Base-by-base conservation (phyloP, 2,113 vertebrate species). In the Sander vitreus region DNA sequence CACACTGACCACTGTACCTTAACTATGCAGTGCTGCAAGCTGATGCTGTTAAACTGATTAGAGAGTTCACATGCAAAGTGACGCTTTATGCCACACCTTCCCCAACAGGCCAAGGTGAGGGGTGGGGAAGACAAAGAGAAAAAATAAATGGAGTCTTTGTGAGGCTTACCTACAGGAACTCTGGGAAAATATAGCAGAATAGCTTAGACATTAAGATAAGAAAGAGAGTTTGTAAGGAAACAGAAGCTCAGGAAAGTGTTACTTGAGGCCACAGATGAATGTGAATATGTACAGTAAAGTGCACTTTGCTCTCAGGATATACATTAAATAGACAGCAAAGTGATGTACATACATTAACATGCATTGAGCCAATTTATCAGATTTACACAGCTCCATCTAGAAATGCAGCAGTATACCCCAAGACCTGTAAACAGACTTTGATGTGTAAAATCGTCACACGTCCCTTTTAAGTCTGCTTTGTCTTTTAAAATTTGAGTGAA, bases 81-180 rank as follows among this genome's bases (percentile, higher is more conserved):
- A 71, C 62, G 18, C 66, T 78, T 77, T 30, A 85, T 0, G 51
- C 64, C 86, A 84, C 89, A 55, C 87, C 89, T 73, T 68, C 2
- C 45, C 60, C 60, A 55, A 43, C 48, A 39, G 33, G 23, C 27
- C 21, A 87, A 93, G 85, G 84, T 89, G 73, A 83, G 48, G 81
- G 77, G 83, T 83, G 78, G 63, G 71, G 47, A 60, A 48, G 25
- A 81, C 15, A 69, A 15, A 54, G 73, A 55, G 62, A 48, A 50
- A 45, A 71, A 33, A 68, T 83, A 66, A 89, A 87, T 30, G 27
- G 67, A 55, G 74, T 62, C 87, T 91, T 92, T 93, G 88, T 90
- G 63, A 66, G 33, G 36, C 30, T 58, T 30, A 30, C 15, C 54
- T 63, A 74, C 27, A n/a, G 18, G 74, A 75, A 60, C 19, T 60